Evolutionary conservation across 2,797 vertebrate species (phyloP), one percentile per base, ranked within the genome.

Genomic region (Bucorvus abyssinicus): DNA sequence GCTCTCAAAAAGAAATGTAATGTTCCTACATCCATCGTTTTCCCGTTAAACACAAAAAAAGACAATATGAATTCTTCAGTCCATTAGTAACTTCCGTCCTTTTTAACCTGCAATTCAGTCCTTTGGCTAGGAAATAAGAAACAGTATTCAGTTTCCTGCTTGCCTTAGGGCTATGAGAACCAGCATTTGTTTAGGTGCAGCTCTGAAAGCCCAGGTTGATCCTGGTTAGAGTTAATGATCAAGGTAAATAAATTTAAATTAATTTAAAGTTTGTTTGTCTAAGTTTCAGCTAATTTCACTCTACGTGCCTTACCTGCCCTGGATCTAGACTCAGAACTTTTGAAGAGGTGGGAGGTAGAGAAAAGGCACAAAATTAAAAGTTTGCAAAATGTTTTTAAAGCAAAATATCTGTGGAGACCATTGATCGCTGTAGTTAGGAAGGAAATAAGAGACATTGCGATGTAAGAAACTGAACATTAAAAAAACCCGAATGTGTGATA

Each of bases 241-340:
- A 74, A 83, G 26, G 14, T 22, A 79, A 77, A 67, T 55, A 6
- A 40, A 84, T 69, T 74, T 44, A 34, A 64, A 50, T 78, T 20
- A 30, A 42, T 69, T 24, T 36, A 15, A 61, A n/a, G 52, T 60
- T 67, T 60, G 23, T 84, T 14, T 60, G 15, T 57, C 27, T 15
- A 75, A 1, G 61, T 67, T 80, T 69, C 32, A 49, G 10, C 68
- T 63, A 6, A 21, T 93, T 91, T 77, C 19, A 20, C 10, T 53
- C 24, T 7, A 24, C 1, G 0, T 42, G 21, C 12, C 5, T 81
- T 59, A 7, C 2, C 0, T 29, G 22, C 27, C 77, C 61, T 61
- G 12, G 8, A 20, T 64, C 22, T 27, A 56, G 22, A 56, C 16
- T 5, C 3, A 14, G 23, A 50, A 36, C 18, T n/a, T 84, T 11